phyloP scores from a whole-genome alignment of 2,888 invertebrate genomes.

The Phyllotreta cruciferae region DNA sequence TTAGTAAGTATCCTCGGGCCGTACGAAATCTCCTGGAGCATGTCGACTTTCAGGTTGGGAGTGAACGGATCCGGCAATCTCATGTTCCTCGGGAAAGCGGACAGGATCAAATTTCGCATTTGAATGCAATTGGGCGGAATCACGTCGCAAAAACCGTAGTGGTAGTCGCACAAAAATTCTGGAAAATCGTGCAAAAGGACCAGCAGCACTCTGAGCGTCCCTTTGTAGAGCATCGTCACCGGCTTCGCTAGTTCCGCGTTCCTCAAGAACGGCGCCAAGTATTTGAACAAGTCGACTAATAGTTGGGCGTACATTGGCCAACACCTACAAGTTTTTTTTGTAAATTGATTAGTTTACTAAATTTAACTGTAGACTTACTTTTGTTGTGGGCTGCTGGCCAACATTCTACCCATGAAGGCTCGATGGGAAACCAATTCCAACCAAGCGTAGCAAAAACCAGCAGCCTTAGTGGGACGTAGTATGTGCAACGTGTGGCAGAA shows the following conservation, averaged over 20 bases:
- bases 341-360: too few species aligned
- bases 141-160: constrained; percentile 98
- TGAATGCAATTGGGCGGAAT: constrained; percentile 99
- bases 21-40: constrained; percentile 85
- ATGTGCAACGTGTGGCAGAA: constrained; percentile 96
- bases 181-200: constrained; percentile 98
- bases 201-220: constrained; percentile 79
- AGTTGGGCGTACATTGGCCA: constrained; percentile 98
- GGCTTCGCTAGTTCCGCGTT: constrained; percentile 96
- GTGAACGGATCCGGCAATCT: constrained; percentile 98
- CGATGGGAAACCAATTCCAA: constrained; percentile 96
- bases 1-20: constrained; percentile 91
- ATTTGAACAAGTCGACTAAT: constrained; percentile 94
- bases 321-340: constrained; percentile 59
- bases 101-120: constrained; percentile 96
- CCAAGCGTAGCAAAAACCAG: constrained; percentile 99
- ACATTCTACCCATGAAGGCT: constrained; percentile 91
- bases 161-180: constrained; percentile 98
- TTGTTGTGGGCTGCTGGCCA: constrained; percentile 90
- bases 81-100: constrained; percentile 98
- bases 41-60: constrained; percentile 92
- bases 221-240: constrained; percentile 93
- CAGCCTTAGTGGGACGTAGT: constrained; percentile 89
- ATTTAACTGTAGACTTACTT: constrained; percentile 60
- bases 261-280: constrained; percentile 91